These are phyloP conservation scores for Meriones unguiculatus DNA, from an alignment of 2,113 vertebrate genomes.

Conservation along the genomic window DNA sequence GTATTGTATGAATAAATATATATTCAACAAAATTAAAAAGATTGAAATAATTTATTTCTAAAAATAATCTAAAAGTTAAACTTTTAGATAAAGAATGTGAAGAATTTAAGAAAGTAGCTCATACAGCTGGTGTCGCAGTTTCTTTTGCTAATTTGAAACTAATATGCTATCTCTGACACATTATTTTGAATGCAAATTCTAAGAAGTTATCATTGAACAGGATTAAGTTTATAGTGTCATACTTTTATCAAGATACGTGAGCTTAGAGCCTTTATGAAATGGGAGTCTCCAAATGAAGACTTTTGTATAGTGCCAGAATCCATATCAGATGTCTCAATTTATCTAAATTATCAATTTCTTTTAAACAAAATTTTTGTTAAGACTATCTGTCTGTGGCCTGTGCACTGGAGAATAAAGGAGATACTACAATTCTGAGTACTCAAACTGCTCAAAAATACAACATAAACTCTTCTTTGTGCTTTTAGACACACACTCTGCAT, in stretches of 20 bases:
- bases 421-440: not conserved
- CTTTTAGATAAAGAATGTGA: not conserved
- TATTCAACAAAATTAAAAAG: not conserved
- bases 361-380: not conserved
- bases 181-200: not conserved
- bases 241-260: not conserved
- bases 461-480: not conserved
- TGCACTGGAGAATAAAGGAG: not conserved
- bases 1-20: not conserved
- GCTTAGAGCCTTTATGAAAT: not conserved
- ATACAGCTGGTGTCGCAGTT: not conserved
- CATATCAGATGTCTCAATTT: not conserved
- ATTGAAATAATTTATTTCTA: not conserved
- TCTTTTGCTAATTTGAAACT: not conserved
- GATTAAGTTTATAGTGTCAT: not conserved
- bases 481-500: not conserved
- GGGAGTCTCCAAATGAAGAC: not conserved
- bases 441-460: not conserved
- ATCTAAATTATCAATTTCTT: not conserved
- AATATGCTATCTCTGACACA: not conserved
- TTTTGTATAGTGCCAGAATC: not conserved
- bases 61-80: not conserved
- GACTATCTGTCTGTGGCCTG: not conserved
- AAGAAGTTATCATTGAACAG: not conserved
- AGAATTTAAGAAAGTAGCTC: not conserved